Conservation (phyloP, 64 coral and sea anemone genomes). For the Montipora efflorescens region DNA sequence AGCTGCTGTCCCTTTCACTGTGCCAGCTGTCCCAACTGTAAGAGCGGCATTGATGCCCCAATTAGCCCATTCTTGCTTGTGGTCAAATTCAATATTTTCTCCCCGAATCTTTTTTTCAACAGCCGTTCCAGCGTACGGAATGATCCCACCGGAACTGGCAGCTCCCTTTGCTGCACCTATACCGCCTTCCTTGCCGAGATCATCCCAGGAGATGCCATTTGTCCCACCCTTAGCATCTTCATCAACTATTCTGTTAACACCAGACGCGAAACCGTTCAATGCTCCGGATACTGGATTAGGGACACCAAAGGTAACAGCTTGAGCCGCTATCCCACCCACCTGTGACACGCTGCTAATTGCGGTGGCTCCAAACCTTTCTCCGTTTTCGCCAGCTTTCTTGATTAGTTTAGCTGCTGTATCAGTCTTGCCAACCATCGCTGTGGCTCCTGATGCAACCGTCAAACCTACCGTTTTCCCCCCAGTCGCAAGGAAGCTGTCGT, state of each 20-base stretch:
- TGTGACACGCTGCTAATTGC: background rate
- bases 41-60: background rate
- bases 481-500: slow-evolving; percentile 9
- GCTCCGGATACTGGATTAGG: slow-evolving; percentile 1
- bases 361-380: background rate
- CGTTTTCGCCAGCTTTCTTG: background rate
- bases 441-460: slow-evolving; percentile 1
- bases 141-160: background rate
- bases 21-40: background rate
- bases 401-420: background rate
- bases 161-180: background rate
- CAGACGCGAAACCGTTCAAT: background rate
- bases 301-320: background rate
- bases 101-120: slow-evolving; percentile 9
- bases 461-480: background rate
- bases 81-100: slow-evolving; percentile 5
- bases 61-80: slow-evolving; percentile 1
- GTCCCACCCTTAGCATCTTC: background rate
- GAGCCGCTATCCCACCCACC: slow-evolving; percentile 1
- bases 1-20: background rate
- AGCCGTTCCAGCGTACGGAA: slow-evolving; percentile 8
- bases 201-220: background rate
- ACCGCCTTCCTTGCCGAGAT: background rate
- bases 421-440: background rate
- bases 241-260: slow-evolving; percentile 2